Base-by-base conservation (phyloP, 1,140 invertebrate species). In the Drosophila ercepeae region DNA sequence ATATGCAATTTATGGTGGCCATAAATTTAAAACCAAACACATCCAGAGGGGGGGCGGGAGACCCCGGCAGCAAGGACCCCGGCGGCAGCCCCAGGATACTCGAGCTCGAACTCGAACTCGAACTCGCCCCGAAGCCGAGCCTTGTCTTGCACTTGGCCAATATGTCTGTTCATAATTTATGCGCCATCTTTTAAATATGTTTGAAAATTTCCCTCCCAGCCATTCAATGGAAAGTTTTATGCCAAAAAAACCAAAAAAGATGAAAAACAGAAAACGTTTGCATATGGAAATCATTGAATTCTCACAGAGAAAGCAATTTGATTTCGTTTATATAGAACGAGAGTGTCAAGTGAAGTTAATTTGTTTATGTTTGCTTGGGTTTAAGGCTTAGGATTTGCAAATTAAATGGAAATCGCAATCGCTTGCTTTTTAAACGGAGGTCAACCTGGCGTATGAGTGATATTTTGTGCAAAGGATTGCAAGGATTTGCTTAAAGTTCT, bases 101-200 rank as follows among this genome's bases (percentile, higher is more conserved):
- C 44, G 36, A 72, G 39, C 39, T 53, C 29, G 32, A 46, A 42
- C 45, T 36, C 52, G 32, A 13, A 8, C 25, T 39, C 25, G 14
- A 46, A 32, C 63, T 44, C 42, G 44, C 44, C n/a, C 61, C n/a
- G 42, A 34, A 29, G 13, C 27, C 29, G 25, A 36, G 36, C 49
- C 46, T 58, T 52, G 75, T 58, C 68, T 65, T 75, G 64, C 45
- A 73, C 57, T 67, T 67, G 63, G 63, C 63, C 63, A 67, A 73
- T 73, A 73, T 82, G 78, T 51, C 67, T 46, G 63, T 69, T 51
- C 55, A 72, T 82, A 81, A 81, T 82, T 81, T 81, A 81, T 81
- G 78, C 79, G 49, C 52, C 59, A 73, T 69, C 74, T 82, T 81
- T 82, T 73, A 82, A 81, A 81, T 77, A 73, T 68, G 46, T 57